These are phyloP conservation scores for Rhinogobius similis DNA, from an alignment of 2,113 vertebrate species.

Conservation along the genomic window DNA sequence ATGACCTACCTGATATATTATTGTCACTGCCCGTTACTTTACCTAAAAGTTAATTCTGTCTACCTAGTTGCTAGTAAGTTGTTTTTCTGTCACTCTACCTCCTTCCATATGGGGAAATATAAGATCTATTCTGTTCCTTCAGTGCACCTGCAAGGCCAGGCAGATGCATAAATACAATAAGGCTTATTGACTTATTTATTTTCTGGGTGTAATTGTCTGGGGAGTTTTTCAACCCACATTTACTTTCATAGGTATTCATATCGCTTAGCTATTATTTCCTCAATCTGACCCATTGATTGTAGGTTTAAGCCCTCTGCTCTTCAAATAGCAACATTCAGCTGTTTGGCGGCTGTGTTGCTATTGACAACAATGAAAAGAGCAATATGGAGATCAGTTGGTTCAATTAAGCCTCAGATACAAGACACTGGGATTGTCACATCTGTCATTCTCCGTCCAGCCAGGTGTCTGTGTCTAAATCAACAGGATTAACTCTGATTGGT, in stretches of 20 bases:
- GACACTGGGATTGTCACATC: conserved; percentile 69
- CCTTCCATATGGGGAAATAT: not conserved
- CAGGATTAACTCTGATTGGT: conserved; percentile 73
- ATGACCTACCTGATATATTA: not conserved
- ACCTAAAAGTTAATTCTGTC: conserved; percentile 1
- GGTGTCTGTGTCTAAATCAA: conserved; percentile 74
- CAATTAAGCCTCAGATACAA: conserved; percentile 64
- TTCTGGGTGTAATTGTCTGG: conserved; percentile 67
- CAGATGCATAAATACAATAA: conserved; percentile 69
- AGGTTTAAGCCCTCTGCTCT: conserved; percentile 62
- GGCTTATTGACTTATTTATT: conserved; percentile 63
- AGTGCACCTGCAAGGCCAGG: conserved; percentile 47
- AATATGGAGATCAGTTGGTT: conserved; percentile 72
- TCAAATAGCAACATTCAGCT: conserved; percentile 76
- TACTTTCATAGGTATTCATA: conserved; percentile 78
- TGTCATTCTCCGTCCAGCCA: conserved; percentile 72
- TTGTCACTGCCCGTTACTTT: not conserved
- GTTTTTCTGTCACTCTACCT: conserved; percentile 9
- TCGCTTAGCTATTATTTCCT: conserved; percentile 75
- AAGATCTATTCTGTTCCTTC: conserved; percentile 34
- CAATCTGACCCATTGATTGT: conserved; percentile 71
- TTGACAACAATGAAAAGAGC: conserved; percentile 75
- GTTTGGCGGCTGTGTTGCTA: conserved; percentile 70
- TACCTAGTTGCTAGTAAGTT: not conserved
- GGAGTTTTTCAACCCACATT: conserved; percentile 63